Conservation (phyloP, 2,888 invertebrate species). For the Plagodis pulveraria region DNA sequence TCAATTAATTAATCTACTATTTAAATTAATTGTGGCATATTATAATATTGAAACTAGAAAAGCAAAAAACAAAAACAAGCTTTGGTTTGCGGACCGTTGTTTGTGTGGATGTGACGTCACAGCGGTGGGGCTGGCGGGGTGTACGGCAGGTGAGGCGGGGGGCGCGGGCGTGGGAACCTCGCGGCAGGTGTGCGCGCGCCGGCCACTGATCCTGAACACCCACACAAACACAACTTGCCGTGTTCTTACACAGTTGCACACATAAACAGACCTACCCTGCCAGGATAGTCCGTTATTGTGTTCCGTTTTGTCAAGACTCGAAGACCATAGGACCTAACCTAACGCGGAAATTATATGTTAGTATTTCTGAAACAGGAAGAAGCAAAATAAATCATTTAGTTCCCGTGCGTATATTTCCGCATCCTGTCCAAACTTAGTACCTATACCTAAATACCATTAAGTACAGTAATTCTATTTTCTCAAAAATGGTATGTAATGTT, state of each 20-base stretch:
- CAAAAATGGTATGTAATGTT: no score
- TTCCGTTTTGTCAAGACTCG: constrained; percentile 68
- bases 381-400: no score
- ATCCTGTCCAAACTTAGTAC: no score
- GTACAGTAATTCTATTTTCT: no score
- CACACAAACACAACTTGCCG: constrained; percentile 55
- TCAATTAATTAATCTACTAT: constrained; percentile 49
- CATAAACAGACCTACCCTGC: constrained; percentile 42
- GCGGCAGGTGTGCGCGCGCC: constrained; percentile 83
- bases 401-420: no score
- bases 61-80: constrained; percentile 57
- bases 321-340: constrained; percentile 23
- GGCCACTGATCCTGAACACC: constrained; percentile 83
- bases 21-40: constrained; percentile 46
- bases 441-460: no score
- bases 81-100: constrained; percentile 66
- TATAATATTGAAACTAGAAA: constrained; percentile 43
- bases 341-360: constrained; percentile 9
- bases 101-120: constrained; percentile 75
- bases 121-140: constrained; percentile 40
- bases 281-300: constrained; percentile 66
- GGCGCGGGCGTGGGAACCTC: constrained; percentile 78
- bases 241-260: constrained; percentile 37
- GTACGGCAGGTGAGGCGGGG: constrained; percentile 46
- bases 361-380: no score